Evolutionary conservation across 2,113 vertebrate genomes (phyloP).

Genomic region (Paradoxurus hermaphroditus): DNA sequence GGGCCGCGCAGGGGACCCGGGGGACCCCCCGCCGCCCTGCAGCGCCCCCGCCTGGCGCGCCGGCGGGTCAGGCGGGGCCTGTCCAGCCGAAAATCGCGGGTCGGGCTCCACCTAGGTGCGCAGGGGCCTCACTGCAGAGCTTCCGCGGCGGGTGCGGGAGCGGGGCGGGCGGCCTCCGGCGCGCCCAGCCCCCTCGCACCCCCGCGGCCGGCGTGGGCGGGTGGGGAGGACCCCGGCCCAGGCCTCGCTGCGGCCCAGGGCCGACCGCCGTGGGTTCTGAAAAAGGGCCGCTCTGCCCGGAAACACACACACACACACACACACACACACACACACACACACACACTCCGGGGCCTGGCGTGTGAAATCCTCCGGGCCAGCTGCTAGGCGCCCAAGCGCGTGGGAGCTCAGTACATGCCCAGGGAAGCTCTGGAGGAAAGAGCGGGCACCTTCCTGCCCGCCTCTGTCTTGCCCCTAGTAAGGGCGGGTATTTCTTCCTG

Average conservation of each 20-base stretch:
- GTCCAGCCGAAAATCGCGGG: slow-evolving; percentile 64
- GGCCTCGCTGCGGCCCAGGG: no score
- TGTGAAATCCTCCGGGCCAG: neutral
- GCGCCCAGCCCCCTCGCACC: neutral
- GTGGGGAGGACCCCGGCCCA: accelerated
- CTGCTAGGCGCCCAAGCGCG: neutral
- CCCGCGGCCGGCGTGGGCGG: neutral
- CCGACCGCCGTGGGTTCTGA: no score
- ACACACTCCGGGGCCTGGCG: neutral
- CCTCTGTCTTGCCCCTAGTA: neutral
- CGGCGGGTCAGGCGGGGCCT: slow-evolving; percentile 66
- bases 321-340: no score
- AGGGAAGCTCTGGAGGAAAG: neutral
- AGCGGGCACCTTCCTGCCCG: neutral
- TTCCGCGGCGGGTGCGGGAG: neutral
- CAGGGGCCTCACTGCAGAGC: slow-evolving; percentile 69
- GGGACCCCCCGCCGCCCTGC: slow-evolving; percentile 61
- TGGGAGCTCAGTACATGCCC: accelerated
- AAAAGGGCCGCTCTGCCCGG: neutral
- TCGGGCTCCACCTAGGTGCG: slow-evolving; percentile 76
- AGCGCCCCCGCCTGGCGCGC: slow-evolving; percentile 75
- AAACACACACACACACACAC: neutral
- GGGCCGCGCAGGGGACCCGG: slow-evolving; percentile 72
- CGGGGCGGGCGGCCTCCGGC: neutral
- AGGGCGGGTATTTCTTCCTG: accelerated